Conservation (phyloP, 2,888 invertebrate species). For the Agrochola litura region DNA sequence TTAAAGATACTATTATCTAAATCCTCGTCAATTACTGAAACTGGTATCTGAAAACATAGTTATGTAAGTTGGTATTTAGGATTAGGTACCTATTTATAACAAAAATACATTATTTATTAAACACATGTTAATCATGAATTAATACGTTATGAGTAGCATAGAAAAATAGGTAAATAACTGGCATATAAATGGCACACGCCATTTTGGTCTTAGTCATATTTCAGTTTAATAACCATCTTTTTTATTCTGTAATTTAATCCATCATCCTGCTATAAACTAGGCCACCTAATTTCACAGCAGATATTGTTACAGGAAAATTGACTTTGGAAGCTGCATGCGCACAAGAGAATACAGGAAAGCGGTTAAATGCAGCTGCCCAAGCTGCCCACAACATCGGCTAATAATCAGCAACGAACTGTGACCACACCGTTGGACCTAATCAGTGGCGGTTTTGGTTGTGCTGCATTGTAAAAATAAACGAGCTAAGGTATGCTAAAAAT, state of each 20-base stretch:
- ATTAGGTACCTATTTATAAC: neutral
- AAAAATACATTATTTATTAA: neutral
- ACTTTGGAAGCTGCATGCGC: slow-evolving; percentile 71
- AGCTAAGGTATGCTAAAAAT: too few relatives aligned
- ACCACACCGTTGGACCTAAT: neutral
- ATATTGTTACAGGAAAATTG: neutral
- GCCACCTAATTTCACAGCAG: neutral
- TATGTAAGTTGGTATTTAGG: neutral
- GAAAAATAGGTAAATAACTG: neutral
- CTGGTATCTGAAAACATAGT: slow-evolving; percentile 76
- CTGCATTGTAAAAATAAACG: neutral
- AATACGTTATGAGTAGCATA: neutral
- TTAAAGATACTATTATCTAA: slow-evolving; percentile 62
- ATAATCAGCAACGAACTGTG: neutral
- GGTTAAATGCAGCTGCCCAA: neutral
- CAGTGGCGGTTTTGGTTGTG: neutral
- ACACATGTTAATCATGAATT: neutral
- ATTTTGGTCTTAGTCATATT: too few relatives aligned
- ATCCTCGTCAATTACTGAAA: slow-evolving; percentile 71
- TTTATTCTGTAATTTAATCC: too few relatives aligned
- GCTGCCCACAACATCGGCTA: neutral
- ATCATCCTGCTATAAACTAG: neutral
- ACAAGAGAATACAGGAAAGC: neutral
- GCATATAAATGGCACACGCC: neutral
- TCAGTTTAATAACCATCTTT: too few relatives aligned